Evolutionary conservation across 2,888 invertebrate genomes (phyloP), one percentile per base, ranked within the genome.

Genomic region (Helicoverpa assulta): DNA sequence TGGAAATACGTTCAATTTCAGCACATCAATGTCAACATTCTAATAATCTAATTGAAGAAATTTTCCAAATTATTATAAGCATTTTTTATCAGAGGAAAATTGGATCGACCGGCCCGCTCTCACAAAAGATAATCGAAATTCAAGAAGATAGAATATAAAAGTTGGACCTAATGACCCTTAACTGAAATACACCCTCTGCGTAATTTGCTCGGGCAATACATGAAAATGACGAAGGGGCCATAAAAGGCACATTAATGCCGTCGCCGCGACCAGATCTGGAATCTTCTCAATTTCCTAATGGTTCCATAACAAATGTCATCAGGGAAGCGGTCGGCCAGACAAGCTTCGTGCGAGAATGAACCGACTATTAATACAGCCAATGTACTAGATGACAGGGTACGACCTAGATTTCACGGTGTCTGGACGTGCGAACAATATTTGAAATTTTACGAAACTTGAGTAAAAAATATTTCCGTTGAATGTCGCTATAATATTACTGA

Each of bases 241-340:
- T 92, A 90, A 92, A 89, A 86, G 81, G 81, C 76, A 81, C 85
- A 88, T 90, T 88, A 90, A 73, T 75, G 67, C 67, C 64, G 77
- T 74, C 83, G 84, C 72, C 80, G 80, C 67, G 76, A 80, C 67
- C 73, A 83, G 79, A 71, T 76, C 76, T 86, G 90, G 91, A 89
- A 92, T 92, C 86, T 85, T 80, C 86, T 89, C 90, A 89, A 91
- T 92, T 87, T 87, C 87, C 83, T 91, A 91, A 93, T 90, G 88
- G 89, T 80, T 86, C 75, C 73, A 85, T 88, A 86, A 86, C 78
- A 83, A 88, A 87, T 87, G 85, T 87, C 88, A 82, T 84, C 70
- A 73, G 21, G 71, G 80, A 78, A 26, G 76, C 71, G 43, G 43
- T 16, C 66, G 21, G 69, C 67, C 70, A 64, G 78, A 56, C 72